These are phyloP conservation scores for Spondyliosoma cantharus DNA, from an alignment of 2,797 vertebrate genomes.

Conservation along the genomic window DNA sequence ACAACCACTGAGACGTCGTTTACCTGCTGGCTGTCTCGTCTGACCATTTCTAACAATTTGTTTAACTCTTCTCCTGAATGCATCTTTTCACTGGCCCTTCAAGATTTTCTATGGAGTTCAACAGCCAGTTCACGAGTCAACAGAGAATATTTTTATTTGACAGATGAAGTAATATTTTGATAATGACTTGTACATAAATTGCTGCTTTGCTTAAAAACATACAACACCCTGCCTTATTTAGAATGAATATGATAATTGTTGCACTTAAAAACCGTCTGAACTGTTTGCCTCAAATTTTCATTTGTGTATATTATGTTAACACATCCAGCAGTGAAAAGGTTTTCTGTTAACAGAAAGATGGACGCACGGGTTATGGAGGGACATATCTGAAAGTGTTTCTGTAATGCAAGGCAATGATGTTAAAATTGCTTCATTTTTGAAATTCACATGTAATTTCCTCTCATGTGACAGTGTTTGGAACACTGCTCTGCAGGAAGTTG, in stretches of 20 bases:
- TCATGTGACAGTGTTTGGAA: neutral
- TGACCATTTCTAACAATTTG: slow-evolving; percentile 1
- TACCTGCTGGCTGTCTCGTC: neutral
- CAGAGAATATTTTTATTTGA: slow-evolving; percentile 81
- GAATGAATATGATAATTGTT: slow-evolving; percentile 63
- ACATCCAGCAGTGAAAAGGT: slow-evolving; percentile 14
- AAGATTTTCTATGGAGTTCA: slow-evolving; percentile 57
- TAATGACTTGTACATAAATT: slow-evolving; percentile 76
- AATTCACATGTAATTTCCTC: slow-evolving; percentile 22
- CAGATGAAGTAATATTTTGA: slow-evolving; percentile 83
- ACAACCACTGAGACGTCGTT: slow-evolving; percentile 79
- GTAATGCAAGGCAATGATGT: slow-evolving; percentile 22
- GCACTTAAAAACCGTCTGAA: slow-evolving; percentile 65
- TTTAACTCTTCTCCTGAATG: slow-evolving; percentile 7
- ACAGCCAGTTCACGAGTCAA: slow-evolving; percentile 52
- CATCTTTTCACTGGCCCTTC: slow-evolving; percentile 40
- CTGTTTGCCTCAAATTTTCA: slow-evolving; percentile 39
- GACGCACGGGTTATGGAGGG: slow-evolving; percentile 26
- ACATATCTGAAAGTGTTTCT: slow-evolving; percentile 27
- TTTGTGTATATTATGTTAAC: slow-evolving; percentile 32
- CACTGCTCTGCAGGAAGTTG: neutral
- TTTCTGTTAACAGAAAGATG: slow-evolving; percentile 24
- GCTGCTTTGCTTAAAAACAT: slow-evolving; percentile 64
- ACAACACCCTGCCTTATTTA: slow-evolving; percentile 82
- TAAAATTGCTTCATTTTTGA: slow-evolving; percentile 25